A percentile compares a stretch with the other conserved stretches of the same genome.
These are phyloP conservation scores for Lutjanus campechanus DNA, from an alignment of 2,797 vertebrate species.

Conservation along the genomic window DNA sequence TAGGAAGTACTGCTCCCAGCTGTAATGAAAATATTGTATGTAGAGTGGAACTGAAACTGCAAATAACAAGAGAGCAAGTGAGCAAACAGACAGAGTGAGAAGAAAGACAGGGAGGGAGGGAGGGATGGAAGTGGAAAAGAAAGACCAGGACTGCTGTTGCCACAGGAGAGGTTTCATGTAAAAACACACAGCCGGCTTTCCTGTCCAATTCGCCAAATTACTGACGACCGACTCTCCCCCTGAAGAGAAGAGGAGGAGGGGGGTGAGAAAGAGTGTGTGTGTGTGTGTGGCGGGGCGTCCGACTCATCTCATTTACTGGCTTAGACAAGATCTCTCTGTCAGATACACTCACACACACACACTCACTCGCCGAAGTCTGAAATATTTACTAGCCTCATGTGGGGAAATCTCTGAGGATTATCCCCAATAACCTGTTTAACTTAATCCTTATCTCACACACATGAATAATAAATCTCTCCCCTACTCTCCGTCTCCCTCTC, in stretches of 20 bases:
- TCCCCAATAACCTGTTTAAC: slow-evolving; percentile 88
- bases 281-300: slow-evolving; percentile 42
- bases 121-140: slow-evolving; percentile 28
- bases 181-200: slow-evolving; percentile 67
- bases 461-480: slow-evolving; percentile 84
- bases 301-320: slow-evolving; percentile 78
- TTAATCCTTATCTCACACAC: slow-evolving; percentile 86
- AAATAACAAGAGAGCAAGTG: slow-evolving; percentile 35
- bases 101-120: neutral
- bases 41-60: slow-evolving; percentile 37
- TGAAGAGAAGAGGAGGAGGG: slow-evolving; percentile 6
- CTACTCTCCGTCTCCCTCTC: slow-evolving; percentile 29
- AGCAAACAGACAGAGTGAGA: slow-evolving; percentile 20
- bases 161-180: slow-evolving; percentile 64
- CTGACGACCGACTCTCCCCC: slow-evolving; percentile 31
- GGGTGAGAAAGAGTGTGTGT: slow-evolving; percentile 18
- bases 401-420: slow-evolving; percentile 84
- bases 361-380: slow-evolving; percentile 59
- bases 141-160: slow-evolving; percentile 43
- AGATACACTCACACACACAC: slow-evolving; percentile 56
- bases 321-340: slow-evolving; percentile 77
- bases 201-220: slow-evolving; percentile 72
- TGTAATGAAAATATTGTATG: slow-evolving; percentile 28
- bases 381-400: slow-evolving; percentile 84
- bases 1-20: slow-evolving; percentile 30